Evolutionary conservation across 2,113 vertebrate genomes (phyloP), one percentile per base, ranked within the genome.

Genomic region (Quiscalus mexicanus): DNA sequence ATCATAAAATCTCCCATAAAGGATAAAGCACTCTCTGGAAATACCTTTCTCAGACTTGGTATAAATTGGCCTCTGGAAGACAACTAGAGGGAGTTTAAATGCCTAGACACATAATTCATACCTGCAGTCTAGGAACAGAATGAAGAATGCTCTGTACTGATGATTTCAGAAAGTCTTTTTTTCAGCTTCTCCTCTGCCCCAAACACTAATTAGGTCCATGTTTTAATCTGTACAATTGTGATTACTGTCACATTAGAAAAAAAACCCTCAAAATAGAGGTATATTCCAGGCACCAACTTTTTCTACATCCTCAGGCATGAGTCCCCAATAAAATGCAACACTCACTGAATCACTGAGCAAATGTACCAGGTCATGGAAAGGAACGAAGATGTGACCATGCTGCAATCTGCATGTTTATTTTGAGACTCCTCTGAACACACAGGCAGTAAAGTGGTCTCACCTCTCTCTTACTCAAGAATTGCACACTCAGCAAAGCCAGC

Each of bases 1-100:
- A 41, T 68, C 74, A 87, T 91, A 93, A 97, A 96, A 84, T 55
- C 62, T 70, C 74, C 37, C 49, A 68, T 89, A 94, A 91, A 91
- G 39, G 12, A 84, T 59, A 91, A 89, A 89, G 52, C 56, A 74
- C 73, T 74, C 76, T 89, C 69, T 87, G 65, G 87, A 95, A 93
- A 91, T 59, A 84, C 24, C 33, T 68, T 78, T 70, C 84, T 84
- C 65, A 84, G 52, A 30, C 27, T 74, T 64, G 39, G 47, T 44
- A 78, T 71, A 94, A 96, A 94, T 75, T 67, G 25, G 81, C 39
- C 69, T 87, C 89, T 67, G 65, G 80, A 94, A 96, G 77, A 84
- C 64, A 70, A 35, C 75, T 77, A 73, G n/a, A 45, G 33, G 31
- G 37, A 89, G 45, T 70, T 95, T 87, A 89, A 94, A 95, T 63